Evolutionary conservation across 2,113 vertebrate genomes (phyloP), one percentile per base, ranked within the genome.

Genomic region (Actenoides hombroni): DNA sequence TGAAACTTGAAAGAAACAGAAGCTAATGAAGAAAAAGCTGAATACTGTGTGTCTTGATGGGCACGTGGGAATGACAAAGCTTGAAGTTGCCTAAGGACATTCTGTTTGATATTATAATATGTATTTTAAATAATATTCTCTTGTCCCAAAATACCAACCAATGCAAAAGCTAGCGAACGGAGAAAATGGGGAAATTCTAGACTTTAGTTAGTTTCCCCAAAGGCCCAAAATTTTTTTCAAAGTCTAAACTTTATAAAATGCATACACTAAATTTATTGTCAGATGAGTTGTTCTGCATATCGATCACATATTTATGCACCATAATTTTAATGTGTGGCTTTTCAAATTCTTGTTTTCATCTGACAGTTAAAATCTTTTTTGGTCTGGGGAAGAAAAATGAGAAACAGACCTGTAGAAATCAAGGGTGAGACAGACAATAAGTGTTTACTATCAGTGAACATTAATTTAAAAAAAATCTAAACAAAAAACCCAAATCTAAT

Each of bases 291-390:
- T 93, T 61, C 46, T 84, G 40, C n/a, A 82, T 86, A 63, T 44
- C 57, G 67, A 23, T n/a, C 60, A 53, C 16, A 31, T 79, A 64
- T 48, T 53, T 85, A 18, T 59, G 4, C 5, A 59, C 4, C 0
- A 0, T 42, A 48, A 65, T 64, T 88, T 82, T 56, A 40, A 56
- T n/a, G 2, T 35, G 7, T 42, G 0, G 0, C 1, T n/a, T 13
- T 33, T 87, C 39, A 24, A 24, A 2, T 37, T 57, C 5, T 39
- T 4, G 1, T 56, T 83, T 65, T 33, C 9, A 35, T 44, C 13
- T 44, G 25, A 54, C 10, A 39, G 16, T 33, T 56, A 80, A 71
- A 86, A 57, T 49, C 37, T 13, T 57, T 2, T 51, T 95, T 61
- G 13, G 9, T 39, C 16, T 44, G 28, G 54, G 9, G 20, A 64